phyloP scores from a whole-genome alignment of 2,888 invertebrate genomes.

The Hoplodrina blanda region DNA sequence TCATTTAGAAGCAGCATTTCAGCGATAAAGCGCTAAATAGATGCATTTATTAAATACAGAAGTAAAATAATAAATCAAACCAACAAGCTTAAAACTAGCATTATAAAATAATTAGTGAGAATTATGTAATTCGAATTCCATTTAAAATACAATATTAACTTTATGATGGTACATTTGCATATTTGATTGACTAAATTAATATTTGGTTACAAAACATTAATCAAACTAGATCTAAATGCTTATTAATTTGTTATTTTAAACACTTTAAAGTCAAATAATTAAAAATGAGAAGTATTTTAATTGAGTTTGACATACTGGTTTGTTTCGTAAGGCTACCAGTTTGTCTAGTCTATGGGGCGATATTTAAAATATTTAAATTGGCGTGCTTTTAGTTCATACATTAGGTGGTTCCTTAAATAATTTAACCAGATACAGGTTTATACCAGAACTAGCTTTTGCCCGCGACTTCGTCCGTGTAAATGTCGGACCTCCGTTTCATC shows the following conservation, averaged over 20 bases:
- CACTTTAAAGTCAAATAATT: conserved; percentile 35
- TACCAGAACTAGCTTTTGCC: too few species aligned
- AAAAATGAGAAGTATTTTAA: conserved; percentile 27
- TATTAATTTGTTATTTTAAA: conserved; percentile 37
- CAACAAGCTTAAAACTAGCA: conserved; percentile 12
- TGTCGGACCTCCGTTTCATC: too few species aligned
- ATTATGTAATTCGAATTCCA: conserved; percentile 32
- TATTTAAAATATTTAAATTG: background rate
- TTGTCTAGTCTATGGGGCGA: background rate
- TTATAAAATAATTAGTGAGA: conserved; percentile 22
- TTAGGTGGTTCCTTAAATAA: too few species aligned
- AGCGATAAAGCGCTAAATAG: background rate
- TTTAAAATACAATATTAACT: conserved; percentile 36
- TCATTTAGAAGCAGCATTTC: background rate
- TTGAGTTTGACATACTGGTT: conserved; percentile 32
- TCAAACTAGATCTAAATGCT: conserved; percentile 17
- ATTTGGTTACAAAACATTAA: conserved; percentile 50
- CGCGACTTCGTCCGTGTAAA: too few species aligned
- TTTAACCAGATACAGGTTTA: too few species aligned
- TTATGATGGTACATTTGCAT: conserved; percentile 41
- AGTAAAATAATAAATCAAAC: conserved; percentile 45
- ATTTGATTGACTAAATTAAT: conserved; percentile 59
- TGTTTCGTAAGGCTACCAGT: background rate
- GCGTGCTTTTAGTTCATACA: too few species aligned
- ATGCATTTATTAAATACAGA: background rate